These are phyloP conservation scores for Andrena cerasifolii DNA, from an alignment of 1,140 invertebrate species.

Conservation along the genomic window DNA sequence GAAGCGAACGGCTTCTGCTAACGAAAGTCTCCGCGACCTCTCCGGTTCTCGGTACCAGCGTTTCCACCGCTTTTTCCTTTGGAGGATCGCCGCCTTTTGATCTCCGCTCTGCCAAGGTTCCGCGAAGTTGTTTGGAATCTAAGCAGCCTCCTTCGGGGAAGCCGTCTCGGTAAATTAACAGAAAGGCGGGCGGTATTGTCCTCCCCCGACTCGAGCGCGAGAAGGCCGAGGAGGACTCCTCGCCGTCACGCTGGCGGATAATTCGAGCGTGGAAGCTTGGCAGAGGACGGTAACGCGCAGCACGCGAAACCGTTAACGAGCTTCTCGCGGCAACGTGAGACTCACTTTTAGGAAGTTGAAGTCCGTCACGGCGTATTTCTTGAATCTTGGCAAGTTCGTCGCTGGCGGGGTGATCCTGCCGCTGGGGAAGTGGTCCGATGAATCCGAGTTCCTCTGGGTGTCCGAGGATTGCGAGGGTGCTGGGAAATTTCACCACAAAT, in stretches of 20 bases:
- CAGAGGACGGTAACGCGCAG: neutral
- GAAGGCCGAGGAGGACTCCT: too few species aligned
- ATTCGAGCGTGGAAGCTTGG: conserved; percentile 32
- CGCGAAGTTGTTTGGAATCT: neutral
- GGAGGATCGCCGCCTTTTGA: too few species aligned
- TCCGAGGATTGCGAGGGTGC: conserved; percentile 79
- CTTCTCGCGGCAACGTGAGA: neutral
- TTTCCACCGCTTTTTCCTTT: too few species aligned
- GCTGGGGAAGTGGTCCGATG: conserved; percentile 85
- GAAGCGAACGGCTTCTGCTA: neutral
- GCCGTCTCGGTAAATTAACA: neutral
- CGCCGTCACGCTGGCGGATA: neutral
- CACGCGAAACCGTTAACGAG: conserved; percentile 10
- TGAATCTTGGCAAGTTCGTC: conserved; percentile 92
- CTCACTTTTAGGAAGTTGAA: conserved; percentile 95
- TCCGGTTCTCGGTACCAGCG: neutral
- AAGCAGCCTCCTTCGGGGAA: neutral
- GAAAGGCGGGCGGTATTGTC: too few species aligned
- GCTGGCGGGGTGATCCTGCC: conserved; percentile 91
- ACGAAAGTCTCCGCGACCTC: neutral
- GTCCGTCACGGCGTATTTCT: conserved; percentile 94
- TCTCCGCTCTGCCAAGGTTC: too few species aligned
- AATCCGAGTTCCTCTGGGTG: conserved; percentile 76
- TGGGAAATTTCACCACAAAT: conserved; percentile 35
- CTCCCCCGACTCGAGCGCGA: neutral